Base-by-base conservation (phyloP, 2,113 vertebrate species). In the Myocastor coypus region DNA sequence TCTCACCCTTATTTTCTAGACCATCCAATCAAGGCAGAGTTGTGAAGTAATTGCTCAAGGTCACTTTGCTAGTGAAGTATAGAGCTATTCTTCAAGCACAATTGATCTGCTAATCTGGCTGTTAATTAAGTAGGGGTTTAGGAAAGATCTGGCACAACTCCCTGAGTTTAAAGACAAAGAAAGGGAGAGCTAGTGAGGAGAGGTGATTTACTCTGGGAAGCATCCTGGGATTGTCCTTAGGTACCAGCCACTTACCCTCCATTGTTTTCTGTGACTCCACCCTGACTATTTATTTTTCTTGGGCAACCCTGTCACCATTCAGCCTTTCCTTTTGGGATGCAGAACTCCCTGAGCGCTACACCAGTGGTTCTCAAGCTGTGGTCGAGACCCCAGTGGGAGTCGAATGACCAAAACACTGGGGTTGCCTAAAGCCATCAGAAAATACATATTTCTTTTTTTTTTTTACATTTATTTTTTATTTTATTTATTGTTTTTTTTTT, bases 81-180 rank as follows among this genome's bases (percentile, higher is more conserved):
- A 92, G 80, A 94, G 37, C 24, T 93, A 61, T 17, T 78, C 50
- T 37, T 83, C 42, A 87, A 32, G 86, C 40, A 81, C 30, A 24
- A 63, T 3, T 30, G 68, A 37, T 64, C 30, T 42, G 28, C 75
- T 17, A 13, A 66, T 59, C 50, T 81, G 69, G 32, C 34, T 80
- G 42, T 89, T 80, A 66, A 40, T 83, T 88, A 46, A 68, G 16
- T 87, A 87, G 52, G 37, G 2, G 4, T 22, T 37, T 42, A 77
- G 83, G 55, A 26, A 59, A 87, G 77, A 81, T 80, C 78, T 37
- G 40, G 28, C 19, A 2, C 26, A 50, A 2, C 46, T 34, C 46
- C 61, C 42, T 66, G 75, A 91, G 61, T 92, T 87, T 78, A 86
- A 95, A 91, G 68, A 71, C 10, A 6, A 73, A 82, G 57, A 61